phyloP scores from a whole-genome alignment of 2,888 invertebrate species.

The Cephus pygmeus region DNA sequence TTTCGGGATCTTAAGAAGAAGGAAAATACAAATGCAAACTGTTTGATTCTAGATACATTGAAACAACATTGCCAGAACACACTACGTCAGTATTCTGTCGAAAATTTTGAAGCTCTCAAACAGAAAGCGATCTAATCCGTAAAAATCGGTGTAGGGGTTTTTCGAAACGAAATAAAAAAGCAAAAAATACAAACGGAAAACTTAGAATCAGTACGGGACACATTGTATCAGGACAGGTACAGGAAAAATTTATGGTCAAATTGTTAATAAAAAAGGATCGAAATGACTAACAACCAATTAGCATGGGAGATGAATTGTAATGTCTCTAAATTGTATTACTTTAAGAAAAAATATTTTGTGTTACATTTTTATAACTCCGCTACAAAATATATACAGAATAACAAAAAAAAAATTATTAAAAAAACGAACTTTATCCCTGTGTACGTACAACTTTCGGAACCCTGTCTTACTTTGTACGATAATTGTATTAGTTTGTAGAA shows the following conservation, averaged over 20 bases:
- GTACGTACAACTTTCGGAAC: slow-evolving; percentile 60
- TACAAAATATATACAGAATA: slow-evolving; percentile 60
- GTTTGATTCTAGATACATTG: slow-evolving; percentile 31
- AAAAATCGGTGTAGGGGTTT: slow-evolving; percentile 20
- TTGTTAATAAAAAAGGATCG: slow-evolving; percentile 38
- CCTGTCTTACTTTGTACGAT: slow-evolving; percentile 62
- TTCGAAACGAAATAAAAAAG: slow-evolving; percentile 24
- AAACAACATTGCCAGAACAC: slow-evolving; percentile 54
- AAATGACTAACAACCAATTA: slow-evolving; percentile 37
- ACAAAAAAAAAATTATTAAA: slow-evolving; percentile 39
- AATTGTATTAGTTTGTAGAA: slow-evolving; percentile 62
- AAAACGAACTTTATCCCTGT: slow-evolving; percentile 53
- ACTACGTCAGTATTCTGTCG: slow-evolving; percentile 50
- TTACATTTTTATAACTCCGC: slow-evolving; percentile 65
- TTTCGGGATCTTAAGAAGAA: neutral
- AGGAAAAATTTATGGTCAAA: slow-evolving; percentile 37
- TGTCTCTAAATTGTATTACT: slow-evolving; percentile 60
- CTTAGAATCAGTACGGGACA: slow-evolving; percentile 34
- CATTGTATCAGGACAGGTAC: slow-evolving; percentile 33
- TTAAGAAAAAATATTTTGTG: slow-evolving; percentile 63
- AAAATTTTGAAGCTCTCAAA: slow-evolving; percentile 33
- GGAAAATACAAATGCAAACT: neutral
- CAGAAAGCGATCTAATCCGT: slow-evolving; percentile 8
- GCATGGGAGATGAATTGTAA: slow-evolving; percentile 55
- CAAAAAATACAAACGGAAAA: slow-evolving; percentile 22